Conservation (phyloP, 1,140 invertebrate species). For the Gerris buenoi region DNA sequence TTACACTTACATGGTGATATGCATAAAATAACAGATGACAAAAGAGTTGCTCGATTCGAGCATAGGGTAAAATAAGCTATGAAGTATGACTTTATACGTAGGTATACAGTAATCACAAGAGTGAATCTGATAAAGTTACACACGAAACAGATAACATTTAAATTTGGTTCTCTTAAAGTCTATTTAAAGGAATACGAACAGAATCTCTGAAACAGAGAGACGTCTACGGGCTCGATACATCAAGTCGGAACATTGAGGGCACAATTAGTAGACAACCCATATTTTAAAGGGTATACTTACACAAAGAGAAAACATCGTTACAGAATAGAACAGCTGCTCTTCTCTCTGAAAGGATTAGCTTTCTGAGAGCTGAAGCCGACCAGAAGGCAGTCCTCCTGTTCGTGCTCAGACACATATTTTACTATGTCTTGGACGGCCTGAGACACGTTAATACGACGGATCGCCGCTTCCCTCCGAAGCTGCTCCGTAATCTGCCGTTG, state of each 20-base stretch:
- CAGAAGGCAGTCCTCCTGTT: constrained; percentile 87
- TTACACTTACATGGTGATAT: too few species aligned
- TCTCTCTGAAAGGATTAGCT: constrained; percentile 94
- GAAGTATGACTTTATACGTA: too few species aligned
- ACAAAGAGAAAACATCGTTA: constrained; percentile 33
- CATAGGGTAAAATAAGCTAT: too few species aligned
- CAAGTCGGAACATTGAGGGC: neutral
- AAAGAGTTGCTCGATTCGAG: too few species aligned
- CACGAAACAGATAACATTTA: too few species aligned
- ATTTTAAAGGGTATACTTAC: too few species aligned
- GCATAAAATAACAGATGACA: too few species aligned
- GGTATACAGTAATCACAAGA: too few species aligned
- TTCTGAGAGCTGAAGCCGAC: constrained; percentile 90
- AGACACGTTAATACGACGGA: constrained; percentile 73
- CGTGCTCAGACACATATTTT: constrained; percentile 81
- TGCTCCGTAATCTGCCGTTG: constrained; percentile 86
- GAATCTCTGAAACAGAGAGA: too few species aligned
- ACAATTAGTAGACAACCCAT: neutral
- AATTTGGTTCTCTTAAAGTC: too few species aligned
- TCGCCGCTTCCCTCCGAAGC: constrained; percentile 74
- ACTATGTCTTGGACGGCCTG: constrained; percentile 86
- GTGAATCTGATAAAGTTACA: too few species aligned
- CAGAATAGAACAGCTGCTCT: constrained; percentile 75
- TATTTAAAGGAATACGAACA: too few species aligned
- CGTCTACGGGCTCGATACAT: neutral